Percentiles rank a stretch among this genome's conserved stretches.
These are phyloP conservation scores for Rhincodon typus DNA, from an alignment of 2,797 vertebrate species.

Conservation along the genomic window DNA sequence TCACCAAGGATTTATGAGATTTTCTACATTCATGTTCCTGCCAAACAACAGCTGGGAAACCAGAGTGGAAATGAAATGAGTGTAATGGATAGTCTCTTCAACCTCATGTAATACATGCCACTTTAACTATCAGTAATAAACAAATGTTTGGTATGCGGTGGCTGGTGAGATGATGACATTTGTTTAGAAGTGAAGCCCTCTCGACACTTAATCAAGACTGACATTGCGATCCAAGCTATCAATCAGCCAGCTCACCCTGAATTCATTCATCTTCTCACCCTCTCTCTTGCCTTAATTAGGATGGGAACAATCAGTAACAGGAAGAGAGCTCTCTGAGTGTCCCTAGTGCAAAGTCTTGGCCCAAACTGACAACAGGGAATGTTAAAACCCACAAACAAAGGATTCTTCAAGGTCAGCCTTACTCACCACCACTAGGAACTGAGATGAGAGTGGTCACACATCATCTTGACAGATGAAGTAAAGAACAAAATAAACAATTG, in stretches of 20 bases:
- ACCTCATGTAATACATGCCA: neutral
- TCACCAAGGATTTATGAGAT: constrained; percentile 4
- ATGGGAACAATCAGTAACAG: neutral
- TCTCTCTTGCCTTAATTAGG: neutral
- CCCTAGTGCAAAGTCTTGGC: neutral
- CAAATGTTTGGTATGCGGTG: neutral
- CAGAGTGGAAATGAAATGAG: neutral
- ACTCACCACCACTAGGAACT: neutral
- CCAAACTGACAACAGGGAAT: neutral
- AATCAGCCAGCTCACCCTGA: neutral
- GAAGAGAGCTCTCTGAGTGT: neutral
- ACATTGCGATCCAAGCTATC: neutral
- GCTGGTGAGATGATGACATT: neutral
- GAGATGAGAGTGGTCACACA: neutral
- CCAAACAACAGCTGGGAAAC: neutral
- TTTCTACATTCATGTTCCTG: neutral
- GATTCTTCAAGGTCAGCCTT: neutral
- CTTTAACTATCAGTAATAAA: neutral
- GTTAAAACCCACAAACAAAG: no score
- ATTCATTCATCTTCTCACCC: neutral
- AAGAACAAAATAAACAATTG: neutral
- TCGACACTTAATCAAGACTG: neutral
- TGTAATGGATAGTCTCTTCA: neutral
- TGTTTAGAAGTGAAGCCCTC: neutral
- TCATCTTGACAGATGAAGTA: neutral